phyloP scores from a whole-genome alignment of 2,113 vertebrate species.

The Rhizomys pruinosus region DNA sequence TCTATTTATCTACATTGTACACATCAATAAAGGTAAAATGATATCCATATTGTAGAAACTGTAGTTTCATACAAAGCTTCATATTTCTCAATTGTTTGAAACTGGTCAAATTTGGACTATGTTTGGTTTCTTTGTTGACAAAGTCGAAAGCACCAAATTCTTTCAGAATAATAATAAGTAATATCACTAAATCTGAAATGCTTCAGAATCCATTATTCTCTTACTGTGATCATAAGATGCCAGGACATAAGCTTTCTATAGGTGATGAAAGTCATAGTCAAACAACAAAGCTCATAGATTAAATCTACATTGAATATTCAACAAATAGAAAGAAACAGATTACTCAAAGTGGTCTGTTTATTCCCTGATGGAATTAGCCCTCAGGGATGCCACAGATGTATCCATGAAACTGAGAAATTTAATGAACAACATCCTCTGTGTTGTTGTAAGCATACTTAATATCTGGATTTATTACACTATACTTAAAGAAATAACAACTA shows the following conservation, averaged over 20 bases:
- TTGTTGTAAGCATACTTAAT: neutral
- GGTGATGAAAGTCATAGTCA: no score
- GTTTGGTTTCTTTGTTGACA: neutral
- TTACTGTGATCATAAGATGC: no score
- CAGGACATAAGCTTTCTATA: no score
- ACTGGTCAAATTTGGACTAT: neutral
- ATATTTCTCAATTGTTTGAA: conserved; percentile 13
- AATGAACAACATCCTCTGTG: neutral
- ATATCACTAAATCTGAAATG: neutral
- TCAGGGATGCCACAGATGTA: neutral
- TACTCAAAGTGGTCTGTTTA: no score
- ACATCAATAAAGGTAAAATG: neutral
- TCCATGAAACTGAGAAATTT: neutral
- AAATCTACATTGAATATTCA: no score
- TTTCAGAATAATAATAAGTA: conserved; percentile 23
- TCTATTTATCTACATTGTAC: neutral
- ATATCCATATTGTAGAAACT: neutral
- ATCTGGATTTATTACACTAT: neutral
- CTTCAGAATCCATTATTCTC: no score
- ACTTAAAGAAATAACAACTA: neutral
- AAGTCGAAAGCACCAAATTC: neutral
- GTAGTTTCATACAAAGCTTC: neutral
- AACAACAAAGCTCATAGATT: no score
- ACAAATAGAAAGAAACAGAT: no score
- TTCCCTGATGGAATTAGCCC: no score